Conservation (phyloP, 2,113 vertebrate species). For the Cettia cetti region DNA sequence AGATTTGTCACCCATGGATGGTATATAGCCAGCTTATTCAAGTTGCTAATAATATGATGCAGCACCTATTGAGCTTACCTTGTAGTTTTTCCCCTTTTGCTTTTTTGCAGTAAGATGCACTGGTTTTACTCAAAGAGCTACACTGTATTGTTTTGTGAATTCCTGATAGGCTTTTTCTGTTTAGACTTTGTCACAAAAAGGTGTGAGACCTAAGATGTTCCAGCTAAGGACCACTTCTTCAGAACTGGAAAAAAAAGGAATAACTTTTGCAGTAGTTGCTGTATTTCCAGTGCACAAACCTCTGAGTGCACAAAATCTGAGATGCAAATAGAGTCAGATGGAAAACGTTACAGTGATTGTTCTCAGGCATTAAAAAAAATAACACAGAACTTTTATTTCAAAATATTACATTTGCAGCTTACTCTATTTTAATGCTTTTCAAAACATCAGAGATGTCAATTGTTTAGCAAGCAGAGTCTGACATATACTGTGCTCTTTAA, state of each 20-base stretch:
- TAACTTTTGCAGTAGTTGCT: neutral
- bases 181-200: neutral
- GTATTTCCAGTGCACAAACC: neutral
- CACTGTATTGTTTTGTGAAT: neutral
- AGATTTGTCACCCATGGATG: neutral
- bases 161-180: neutral
- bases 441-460: neutral
- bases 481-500: neutral
- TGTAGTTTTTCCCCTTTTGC: neutral
- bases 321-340: neutral
- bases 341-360: neutral
- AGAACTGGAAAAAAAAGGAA: neutral
- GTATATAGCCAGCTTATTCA: neutral
- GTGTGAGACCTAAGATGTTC: neutral
- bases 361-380: neutral
- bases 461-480: neutral
- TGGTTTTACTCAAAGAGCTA: neutral
- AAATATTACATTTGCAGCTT: neutral
- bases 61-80: neutral
- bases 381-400: neutral
- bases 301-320: neutral
- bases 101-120: neutral
- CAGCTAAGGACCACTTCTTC: neutral
- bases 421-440: neutral
- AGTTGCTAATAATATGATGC: neutral